Base-by-base conservation (phyloP, 1,140 invertebrate genomes). In the Hyposmocoma kahamanoa region DNA sequence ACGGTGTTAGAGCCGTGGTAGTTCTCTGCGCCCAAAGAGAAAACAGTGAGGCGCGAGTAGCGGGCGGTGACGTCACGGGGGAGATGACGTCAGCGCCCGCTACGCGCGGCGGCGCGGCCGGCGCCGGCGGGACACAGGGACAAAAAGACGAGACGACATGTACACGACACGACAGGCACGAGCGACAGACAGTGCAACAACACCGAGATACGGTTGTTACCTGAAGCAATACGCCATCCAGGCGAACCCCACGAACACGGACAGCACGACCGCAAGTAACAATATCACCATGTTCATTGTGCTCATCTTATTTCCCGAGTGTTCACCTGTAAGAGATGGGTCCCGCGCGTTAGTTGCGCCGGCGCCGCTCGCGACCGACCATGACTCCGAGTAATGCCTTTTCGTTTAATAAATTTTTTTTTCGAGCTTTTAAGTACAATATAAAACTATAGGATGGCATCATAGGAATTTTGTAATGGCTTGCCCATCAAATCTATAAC, bases 211-310 rank as follows among this genome's bases (percentile, higher is more conserved):
- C 73, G 72, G 62, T 55, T 54, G 78, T 81, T 95, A 96, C 95
- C 96, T 97, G 94, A 96, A 97, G 91, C 95, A 97, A 90, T 95
- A 92, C 81, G 96, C 95, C 90, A 96, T 91, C 89, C 96, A 90
- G 84, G 95, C 94, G 92, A 97, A 96, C 90, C 93, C 93, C 90
- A 97, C 92, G 92, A 97, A 96, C 90, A 97, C 94, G 80, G 91
- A 91, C 77, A 94, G 96, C 80, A 97, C 94, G 81, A 96, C 95
- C 80, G 92, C 91, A 74, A 96, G 94, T 89, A 97, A 91, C 87
- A 97, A 94, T 88, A 97, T 90, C 84, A 97, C 95, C 92, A 97
- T 92, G 79, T 90, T 90, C 84, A 94, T 90, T 67, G 95, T 96
- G 89, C 94, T 95, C 87, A 97, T 90, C 87, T 94, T 93, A 88